Conservation (phyloP, 2,888 invertebrate genomes). For the Cerastis leucographa region DNA sequence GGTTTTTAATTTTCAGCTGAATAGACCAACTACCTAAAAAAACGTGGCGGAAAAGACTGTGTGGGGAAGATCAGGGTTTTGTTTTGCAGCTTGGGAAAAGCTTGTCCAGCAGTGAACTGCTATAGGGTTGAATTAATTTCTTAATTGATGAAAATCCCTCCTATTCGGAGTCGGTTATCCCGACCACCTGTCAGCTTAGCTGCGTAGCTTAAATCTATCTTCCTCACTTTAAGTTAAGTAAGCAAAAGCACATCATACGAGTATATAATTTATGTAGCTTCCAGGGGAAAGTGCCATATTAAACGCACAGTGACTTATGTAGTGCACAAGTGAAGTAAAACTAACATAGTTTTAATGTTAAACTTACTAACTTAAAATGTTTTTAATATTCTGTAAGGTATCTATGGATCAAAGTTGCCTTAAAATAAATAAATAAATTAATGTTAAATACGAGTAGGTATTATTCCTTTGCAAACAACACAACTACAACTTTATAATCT, state of each 20-base stretch:
- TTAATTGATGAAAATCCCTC: neutral
- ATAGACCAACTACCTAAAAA: neutral
- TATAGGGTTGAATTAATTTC: neutral
- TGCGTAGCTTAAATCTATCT: neutral
- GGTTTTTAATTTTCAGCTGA: neutral
- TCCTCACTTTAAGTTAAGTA: neutral
- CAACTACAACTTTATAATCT: too few relatives aligned
- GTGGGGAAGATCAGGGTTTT: neutral
- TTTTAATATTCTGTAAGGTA: neutral
- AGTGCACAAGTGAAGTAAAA: neutral
- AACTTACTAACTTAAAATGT: neutral
- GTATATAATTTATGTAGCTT: neutral
- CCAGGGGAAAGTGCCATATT: neutral
- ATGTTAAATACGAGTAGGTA: too few relatives aligned
- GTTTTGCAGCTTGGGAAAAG: neutral
- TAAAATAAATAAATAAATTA: neutral
- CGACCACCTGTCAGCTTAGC: neutral
- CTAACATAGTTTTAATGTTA: neutral
- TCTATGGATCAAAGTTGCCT: neutral
- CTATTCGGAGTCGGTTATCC: neutral
- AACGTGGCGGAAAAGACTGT: neutral
- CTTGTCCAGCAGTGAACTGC: neutral
- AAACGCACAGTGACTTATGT: neutral
- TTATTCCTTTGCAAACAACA: too few relatives aligned
- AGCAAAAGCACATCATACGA: neutral